Evolutionary conservation across 2,113 vertebrate species (phyloP).

Genomic region (Spermophilus dauricus): DNA sequence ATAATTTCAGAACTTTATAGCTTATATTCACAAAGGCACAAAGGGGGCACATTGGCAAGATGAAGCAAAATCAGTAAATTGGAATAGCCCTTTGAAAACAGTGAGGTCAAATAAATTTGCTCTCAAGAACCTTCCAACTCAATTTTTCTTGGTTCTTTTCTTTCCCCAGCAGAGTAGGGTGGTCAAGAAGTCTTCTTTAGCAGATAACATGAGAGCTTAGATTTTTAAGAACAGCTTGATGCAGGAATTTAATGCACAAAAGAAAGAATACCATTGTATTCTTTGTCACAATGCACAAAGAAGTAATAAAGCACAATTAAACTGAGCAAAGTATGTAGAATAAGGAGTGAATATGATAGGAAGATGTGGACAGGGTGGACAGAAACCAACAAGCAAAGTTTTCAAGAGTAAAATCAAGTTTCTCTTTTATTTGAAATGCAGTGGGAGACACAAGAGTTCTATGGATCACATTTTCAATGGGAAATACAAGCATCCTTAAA

Average conservation of each 20-base stretch:
- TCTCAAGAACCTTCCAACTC: neutral
- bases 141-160: constrained; percentile 14
- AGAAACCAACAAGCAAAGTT: neutral
- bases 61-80: neutral
- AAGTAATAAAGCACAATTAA: neutral
- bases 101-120: neutral
- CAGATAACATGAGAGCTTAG: neutral
- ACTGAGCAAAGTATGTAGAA: neutral
- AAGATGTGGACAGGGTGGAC: neutral
- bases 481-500: neutral
- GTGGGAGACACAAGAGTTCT: no score
- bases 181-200: neutral
- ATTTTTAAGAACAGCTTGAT: neutral
- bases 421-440: neutral
- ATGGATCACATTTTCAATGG: neutral
- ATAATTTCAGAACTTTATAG: constrained; percentile 33
- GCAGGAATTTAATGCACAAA: neutral
- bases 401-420: neutral
- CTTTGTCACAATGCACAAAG: neutral
- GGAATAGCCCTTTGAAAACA: neutral
- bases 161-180: neutral
- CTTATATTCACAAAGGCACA: neutral
- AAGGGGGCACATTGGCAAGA: neutral
- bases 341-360: rapidly evolving
- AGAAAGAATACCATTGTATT: neutral